These are phyloP conservation scores for Eustalomyia histrio DNA, from an alignment of 2,888 invertebrate genomes.

Conservation along the genomic window DNA sequence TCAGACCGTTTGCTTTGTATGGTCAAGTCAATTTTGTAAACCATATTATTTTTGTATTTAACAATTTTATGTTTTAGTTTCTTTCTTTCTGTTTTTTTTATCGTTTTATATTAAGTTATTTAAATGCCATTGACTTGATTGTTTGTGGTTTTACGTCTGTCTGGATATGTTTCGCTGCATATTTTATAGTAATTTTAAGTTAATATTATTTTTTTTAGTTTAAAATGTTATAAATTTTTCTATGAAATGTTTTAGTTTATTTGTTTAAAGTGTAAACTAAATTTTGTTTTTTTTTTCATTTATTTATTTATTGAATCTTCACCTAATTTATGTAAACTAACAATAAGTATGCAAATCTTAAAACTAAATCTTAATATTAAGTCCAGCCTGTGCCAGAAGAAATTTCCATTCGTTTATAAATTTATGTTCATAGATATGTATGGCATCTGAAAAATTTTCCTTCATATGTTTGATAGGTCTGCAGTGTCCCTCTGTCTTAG, in stretches of 20 bases:
- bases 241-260: conserved; percentile 1
- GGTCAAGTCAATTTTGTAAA: conserved; percentile 12
- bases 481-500: too few relatives aligned
- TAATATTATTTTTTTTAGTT: neutral
- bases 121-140: conserved; percentile 59
- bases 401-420: too few relatives aligned
- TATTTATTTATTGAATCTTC: too few relatives aligned
- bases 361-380: too few relatives aligned
- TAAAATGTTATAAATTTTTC: conserved; percentile 7
- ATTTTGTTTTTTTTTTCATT: too few relatives aligned
- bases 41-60: conserved; percentile 10
- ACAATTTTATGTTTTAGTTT: conserved; percentile 28
- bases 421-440: too few relatives aligned
- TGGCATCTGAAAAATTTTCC: too few relatives aligned
- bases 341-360: too few relatives aligned
- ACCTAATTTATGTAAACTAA: too few relatives aligned
- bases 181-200: neutral
- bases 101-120: conserved; percentile 55
- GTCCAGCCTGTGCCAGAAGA: too few relatives aligned
- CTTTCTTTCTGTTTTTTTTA: conserved; percentile 6
- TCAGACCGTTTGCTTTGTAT: neutral
- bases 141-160: conserved; percentile 2
- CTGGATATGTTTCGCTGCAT: neutral
- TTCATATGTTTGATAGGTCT: too few relatives aligned
- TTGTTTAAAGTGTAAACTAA: neutral